Conservation (phyloP, 2,113 vertebrate species). For the Grammomys surdaster region DNA sequence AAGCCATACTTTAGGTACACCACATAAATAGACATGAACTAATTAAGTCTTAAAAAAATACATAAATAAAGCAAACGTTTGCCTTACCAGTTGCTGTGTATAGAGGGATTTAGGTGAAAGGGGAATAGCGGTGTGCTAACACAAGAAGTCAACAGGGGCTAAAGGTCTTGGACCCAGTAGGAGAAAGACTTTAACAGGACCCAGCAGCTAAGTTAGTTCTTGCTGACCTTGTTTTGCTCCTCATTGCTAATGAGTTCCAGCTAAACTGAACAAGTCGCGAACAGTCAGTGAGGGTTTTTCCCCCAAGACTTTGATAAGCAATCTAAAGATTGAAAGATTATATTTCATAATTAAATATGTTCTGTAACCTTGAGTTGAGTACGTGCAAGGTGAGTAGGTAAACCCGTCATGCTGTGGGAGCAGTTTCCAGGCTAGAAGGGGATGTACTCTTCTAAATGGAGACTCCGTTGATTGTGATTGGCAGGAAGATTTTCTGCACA, state of each 20-base stretch:
- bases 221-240: neutral
- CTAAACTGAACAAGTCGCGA: conserved; percentile 40
- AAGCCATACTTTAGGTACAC: neutral
- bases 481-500: neutral
- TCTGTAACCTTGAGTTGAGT: conserved; percentile 56
- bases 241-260: neutral
- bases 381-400: conserved; percentile 38
- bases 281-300: neutral
- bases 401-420: neutral
- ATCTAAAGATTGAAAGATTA: conserved; percentile 73
- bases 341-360: conserved; percentile 70
- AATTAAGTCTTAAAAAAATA: conserved; percentile 32
- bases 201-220: conserved; percentile 2
- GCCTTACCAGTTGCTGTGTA: neutral
- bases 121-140: neutral
- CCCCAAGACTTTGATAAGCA: conserved; percentile 49
- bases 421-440: neutral
- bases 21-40: neutral
- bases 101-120: conserved; percentile 8
- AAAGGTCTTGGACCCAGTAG: conserved; percentile 10
- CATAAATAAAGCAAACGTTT: neutral
- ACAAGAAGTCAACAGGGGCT: neutral
- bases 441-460: neutral
- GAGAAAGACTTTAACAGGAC: neutral
- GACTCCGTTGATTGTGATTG: neutral